These are phyloP conservation scores for Brachionus plicatilis DNA, from an alignment of 1,140 invertebrate species.

Conservation along the genomic window DNA sequence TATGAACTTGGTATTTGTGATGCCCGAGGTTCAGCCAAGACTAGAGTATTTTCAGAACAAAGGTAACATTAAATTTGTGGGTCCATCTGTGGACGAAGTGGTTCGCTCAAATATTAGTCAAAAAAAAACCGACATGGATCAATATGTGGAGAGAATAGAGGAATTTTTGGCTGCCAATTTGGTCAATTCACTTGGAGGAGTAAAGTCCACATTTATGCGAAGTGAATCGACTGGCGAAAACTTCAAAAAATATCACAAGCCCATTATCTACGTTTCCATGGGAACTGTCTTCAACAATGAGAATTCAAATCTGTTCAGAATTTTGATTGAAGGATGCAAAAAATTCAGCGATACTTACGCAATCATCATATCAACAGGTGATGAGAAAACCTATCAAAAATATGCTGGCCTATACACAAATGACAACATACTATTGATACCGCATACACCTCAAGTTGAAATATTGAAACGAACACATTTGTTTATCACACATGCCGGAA, in stretches of 20 bases:
- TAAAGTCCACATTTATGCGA: not conserved
- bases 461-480: constrained; percentile 27
- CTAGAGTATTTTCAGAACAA: not conserved
- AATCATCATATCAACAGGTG: constrained; percentile 25
- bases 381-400: constrained; percentile 35
- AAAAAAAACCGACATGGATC: constrained; percentile 3
- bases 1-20: constrained; percentile 25
- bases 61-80: constrained; percentile 22
- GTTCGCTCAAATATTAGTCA: constrained; percentile 12
- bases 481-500: constrained; percentile 38
- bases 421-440: constrained; percentile 18
- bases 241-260: constrained; percentile 23
- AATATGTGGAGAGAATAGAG: constrained; percentile 20
- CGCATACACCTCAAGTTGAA: constrained; percentile 37
- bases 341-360: constrained; percentile 1
- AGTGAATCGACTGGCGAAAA: constrained; percentile 33
- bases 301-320: constrained; percentile 22
- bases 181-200: not conserved
- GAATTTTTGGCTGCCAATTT: constrained; percentile 18
- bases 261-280: constrained; percentile 37
- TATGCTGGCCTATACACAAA: not conserved
- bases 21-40: constrained; percentile 35
- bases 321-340: not conserved
- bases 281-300: constrained; percentile 39
- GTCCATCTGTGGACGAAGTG: constrained; percentile 13